Conservation (phyloP, 2,888 invertebrate species). For the Drosophila multiciliata region DNA sequence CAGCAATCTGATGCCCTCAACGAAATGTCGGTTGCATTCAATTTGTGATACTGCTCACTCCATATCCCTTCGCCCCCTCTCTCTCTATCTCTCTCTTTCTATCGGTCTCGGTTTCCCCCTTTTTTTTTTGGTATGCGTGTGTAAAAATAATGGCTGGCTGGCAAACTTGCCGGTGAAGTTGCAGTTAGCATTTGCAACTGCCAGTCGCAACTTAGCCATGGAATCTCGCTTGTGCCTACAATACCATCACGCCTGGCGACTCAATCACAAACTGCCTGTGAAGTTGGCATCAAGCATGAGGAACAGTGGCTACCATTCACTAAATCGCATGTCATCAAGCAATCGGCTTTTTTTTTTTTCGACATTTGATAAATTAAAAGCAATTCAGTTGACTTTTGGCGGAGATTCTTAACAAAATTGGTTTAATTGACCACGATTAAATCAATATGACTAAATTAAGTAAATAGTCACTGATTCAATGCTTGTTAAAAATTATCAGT, state of each 20-base stretch:
- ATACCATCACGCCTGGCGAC: slow-evolving; percentile 29
- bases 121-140: slow-evolving; percentile 17
- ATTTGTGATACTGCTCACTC: slow-evolving; percentile 50
- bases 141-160: slow-evolving; percentile 47
- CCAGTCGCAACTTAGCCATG: slow-evolving; percentile 40
- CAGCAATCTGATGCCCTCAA: slow-evolving; percentile 76
- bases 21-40: slow-evolving; percentile 67
- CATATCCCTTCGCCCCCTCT: not conserved
- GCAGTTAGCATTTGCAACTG: slow-evolving; percentile 46
- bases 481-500: not conserved
- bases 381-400: not conserved
- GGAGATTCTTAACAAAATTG: not conserved
- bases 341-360: not conserved
- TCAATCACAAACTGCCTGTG: slow-evolving; percentile 25
- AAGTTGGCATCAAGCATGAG: not conserved
- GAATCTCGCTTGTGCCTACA: slow-evolving; percentile 36
- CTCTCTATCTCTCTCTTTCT: not conserved
- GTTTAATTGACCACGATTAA: not conserved
- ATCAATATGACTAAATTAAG: not conserved
- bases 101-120: not conserved
- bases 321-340: slow-evolving; percentile 9
- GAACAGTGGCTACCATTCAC: slow-evolving; percentile 11
- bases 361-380: not conserved
- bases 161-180: slow-evolving; percentile 54
- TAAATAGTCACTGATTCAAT: not conserved